A percentile compares a stretch with the other conserved stretches of the same genome.
phyloP scores from a whole-genome alignment of 2,888 invertebrate genomes.

The Aphodius sticticus region DNA sequence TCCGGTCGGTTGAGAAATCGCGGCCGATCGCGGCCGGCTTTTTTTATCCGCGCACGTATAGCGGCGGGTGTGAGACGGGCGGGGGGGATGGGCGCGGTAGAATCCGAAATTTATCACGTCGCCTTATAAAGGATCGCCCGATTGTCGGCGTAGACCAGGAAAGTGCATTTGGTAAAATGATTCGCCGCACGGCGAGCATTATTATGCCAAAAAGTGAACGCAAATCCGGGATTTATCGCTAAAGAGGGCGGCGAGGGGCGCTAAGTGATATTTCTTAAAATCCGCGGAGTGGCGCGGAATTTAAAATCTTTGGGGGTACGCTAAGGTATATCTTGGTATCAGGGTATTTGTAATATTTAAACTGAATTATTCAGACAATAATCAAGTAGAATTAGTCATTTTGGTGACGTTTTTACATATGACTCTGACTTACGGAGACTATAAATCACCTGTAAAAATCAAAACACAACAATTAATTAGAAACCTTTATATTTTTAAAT shows the following conservation, averaged over 20 bases:
- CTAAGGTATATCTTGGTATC: neutral
- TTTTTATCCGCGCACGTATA: neutral
- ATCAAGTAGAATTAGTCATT: too few species aligned
- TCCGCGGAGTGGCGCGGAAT: neutral
- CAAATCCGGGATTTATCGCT: slow-evolving; percentile 22
- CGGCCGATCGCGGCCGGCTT: neutral
- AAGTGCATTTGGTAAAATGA: slow-evolving; percentile 40
- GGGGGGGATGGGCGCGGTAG: neutral
- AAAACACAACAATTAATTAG: too few species aligned
- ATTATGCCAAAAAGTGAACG: slow-evolving; percentile 33
- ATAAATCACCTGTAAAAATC: too few species aligned
- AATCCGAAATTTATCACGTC: slow-evolving; percentile 34
- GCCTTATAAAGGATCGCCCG: slow-evolving; percentile 37
- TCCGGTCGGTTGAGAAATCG: neutral
- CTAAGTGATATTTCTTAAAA: slow-evolving; percentile 26
- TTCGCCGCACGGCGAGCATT: slow-evolving; percentile 25
- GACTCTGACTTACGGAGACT: too few species aligned
- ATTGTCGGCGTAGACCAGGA: slow-evolving; percentile 37
- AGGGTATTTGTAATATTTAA: neutral
- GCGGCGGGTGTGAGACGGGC: slow-evolving; percentile 30
- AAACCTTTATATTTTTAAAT: too few species aligned
- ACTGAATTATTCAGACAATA: too few species aligned
- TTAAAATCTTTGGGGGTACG: neutral
- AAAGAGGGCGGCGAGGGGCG: neutral
- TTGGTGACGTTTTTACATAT: too few species aligned